Evolutionary conservation across 2,888 invertebrate species (phyloP), one percentile per base, ranked within the genome.

Genomic region (Heliconius cydno): DNA sequence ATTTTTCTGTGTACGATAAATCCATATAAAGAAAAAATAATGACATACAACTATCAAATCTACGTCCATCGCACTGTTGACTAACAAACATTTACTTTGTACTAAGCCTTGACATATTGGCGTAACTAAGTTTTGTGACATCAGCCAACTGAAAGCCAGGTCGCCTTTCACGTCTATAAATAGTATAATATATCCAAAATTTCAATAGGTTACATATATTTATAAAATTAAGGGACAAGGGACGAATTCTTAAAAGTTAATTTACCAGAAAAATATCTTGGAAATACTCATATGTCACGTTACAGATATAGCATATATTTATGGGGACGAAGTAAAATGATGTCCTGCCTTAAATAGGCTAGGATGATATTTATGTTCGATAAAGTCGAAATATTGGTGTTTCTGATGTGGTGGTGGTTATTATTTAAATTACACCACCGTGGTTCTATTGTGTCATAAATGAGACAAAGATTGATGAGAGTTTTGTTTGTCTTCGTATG

Each of bases 51-150:
- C 41, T 70, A 41, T 70, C 68, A 68, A 70, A 57, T 57, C 34
- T 28, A 72, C n/a, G 12, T 22, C 22, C 72, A 57, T 30, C 30
- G 13, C 34, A 13, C n/a, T 72, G 34, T 72, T 72, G 30, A 57
- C 81, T 79, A 25, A 78, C 88, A 89, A 91, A 91, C 89, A 90
- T 90, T 90, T 88, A 85, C 86, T 80, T 84, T 76, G 85, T 85
- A 88, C 88, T 87, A 90, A 89, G 88, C 90, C 89, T 90, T 90
- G 6, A 34, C 7, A 86, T 84, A 82, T 72, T 79, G 83, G 82
- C 84, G 88, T 87, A 86, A 88, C 89, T 88, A 87, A 86, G 86
- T 88, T 86, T 86, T 86, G 86, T 85, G 85, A 85, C 84, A 84
- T 83, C 80, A 80, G 74, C 73, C 60, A 77, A 79, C 73, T 77